Conservation (phyloP, 2,113 vertebrate species). For the Chiloscyllium plagiosum region DNA sequence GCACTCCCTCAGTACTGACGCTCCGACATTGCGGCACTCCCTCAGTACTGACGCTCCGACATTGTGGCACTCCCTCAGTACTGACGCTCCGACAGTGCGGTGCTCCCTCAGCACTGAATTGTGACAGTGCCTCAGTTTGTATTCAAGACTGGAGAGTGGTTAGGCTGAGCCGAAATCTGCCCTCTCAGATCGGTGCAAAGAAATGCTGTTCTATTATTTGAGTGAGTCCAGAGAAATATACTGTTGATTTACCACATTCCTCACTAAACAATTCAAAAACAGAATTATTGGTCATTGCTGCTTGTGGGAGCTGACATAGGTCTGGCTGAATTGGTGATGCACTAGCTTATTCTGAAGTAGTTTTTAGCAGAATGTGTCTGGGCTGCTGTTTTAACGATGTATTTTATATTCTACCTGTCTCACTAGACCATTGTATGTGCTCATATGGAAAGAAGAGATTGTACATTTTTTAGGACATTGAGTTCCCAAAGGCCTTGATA, state of each 20-base stretch:
- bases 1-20: too few relatives aligned
- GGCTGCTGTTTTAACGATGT: background rate
- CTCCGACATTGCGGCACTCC: too few relatives aligned
- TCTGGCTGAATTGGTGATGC: background rate
- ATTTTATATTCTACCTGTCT: background rate
- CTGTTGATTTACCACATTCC: background rate
- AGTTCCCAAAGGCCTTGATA: background rate
- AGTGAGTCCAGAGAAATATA: background rate
- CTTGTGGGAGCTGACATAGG: background rate
- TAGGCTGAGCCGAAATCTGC: background rate
- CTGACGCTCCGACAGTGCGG: background rate
- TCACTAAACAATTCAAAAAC: background rate
- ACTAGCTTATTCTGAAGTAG: background rate
- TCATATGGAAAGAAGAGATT: background rate
- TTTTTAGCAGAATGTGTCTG: background rate
- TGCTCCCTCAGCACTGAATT: background rate
- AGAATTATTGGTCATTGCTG: background rate
- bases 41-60: too few relatives aligned
- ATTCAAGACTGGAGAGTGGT: background rate
- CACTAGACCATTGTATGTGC: background rate
- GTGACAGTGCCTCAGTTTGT: background rate
- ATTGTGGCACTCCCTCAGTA: background rate
- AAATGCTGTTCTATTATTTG: background rate
- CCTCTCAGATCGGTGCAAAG: background rate
- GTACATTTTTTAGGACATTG: background rate